phyloP scores from a whole-genome alignment of 2,113 vertebrate genomes.

The Poeciliopsis prolifica region DNA sequence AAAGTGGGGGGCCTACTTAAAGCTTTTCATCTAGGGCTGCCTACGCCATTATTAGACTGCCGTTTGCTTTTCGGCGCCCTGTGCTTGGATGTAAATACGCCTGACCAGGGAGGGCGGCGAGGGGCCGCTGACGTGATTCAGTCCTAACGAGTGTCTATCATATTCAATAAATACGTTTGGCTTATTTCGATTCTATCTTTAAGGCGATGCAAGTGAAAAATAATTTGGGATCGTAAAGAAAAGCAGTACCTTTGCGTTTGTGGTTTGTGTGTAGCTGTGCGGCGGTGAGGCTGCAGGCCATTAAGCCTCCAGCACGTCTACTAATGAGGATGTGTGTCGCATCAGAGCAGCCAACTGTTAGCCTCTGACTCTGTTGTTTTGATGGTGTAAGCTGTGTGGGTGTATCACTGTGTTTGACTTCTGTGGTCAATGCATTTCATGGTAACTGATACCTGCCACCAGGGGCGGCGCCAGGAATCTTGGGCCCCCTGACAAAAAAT shows the following conservation, averaged over 20 bases:
- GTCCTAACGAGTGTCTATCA: constrained; percentile 13
- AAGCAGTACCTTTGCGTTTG: background rate
- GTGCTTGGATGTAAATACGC: background rate
- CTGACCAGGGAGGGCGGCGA: background rate
- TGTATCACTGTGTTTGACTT: background rate
- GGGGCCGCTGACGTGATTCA: background rate
- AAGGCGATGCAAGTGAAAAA: background rate
- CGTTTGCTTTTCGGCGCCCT: constrained; percentile 17
- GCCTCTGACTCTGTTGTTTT: background rate
- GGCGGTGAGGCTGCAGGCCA: constrained; percentile 7
- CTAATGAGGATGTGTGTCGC: constrained; percentile 50
- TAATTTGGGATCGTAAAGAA: constrained; percentile 11
- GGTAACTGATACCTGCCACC: background rate
- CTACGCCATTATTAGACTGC: constrained; percentile 33
- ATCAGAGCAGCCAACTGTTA: constrained; percentile 37
- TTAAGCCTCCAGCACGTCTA: constrained; percentile 25
- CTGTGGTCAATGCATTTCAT: background rate
- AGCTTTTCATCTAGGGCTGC: constrained; percentile 41
- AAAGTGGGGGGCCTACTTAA: constrained; percentile 17
- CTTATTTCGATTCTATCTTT: background rate
- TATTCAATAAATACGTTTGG: background rate
- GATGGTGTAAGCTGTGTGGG: background rate
- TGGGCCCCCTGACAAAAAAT: too few relatives aligned
- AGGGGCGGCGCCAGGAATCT: too few relatives aligned
- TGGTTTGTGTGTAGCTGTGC: background rate